Percentiles rank a stretch among this genome's conserved stretches.
These are phyloP conservation scores for Nephila pilipes DNA, from an alignment of 1,140 invertebrate species.

Conservation along the genomic window DNA sequence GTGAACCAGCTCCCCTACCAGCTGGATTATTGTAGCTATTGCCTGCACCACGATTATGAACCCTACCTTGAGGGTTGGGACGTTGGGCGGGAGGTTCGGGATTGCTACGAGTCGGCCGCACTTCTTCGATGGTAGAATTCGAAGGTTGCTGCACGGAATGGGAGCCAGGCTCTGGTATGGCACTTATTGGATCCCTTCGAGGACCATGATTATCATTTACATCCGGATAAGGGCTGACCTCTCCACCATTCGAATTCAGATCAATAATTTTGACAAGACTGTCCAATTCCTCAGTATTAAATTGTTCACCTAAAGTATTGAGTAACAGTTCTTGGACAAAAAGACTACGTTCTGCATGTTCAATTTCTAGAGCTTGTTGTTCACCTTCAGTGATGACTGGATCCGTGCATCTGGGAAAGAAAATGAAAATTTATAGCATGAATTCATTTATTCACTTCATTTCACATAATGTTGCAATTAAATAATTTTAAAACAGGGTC, in stretches of 20 bases:
- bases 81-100: constrained; percentile 54
- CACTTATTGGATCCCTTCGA: constrained; percentile 64
- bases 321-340: constrained; percentile 87
- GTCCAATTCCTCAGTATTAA: constrained; percentile 77
- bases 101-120: constrained; percentile 40
- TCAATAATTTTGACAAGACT: constrained; percentile 70
- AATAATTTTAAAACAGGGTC: too few species aligned
- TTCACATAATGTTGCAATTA: too few species aligned
- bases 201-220: constrained; percentile 72
- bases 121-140: constrained; percentile 44
- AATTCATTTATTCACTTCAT: too few species aligned
- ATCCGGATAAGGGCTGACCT: constrained; percentile 46
- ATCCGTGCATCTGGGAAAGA: constrained; percentile 84
- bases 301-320: constrained; percentile 83
- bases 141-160: constrained; percentile 47
- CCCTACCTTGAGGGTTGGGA: constrained; percentile 26
- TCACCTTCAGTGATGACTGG: constrained; percentile 84
- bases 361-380: constrained; percentile 84
- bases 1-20: constrained; percentile 52
- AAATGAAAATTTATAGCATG: too few species aligned
- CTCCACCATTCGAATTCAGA: constrained; percentile 60
- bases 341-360: constrained; percentile 86
- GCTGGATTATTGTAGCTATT: constrained; percentile 53
- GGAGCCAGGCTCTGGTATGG: constrained; percentile 65
- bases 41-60: constrained; percentile 54